These are phyloP conservation scores for Euura lappo DNA, from an alignment of 1,140 invertebrate genomes.

Conservation along the genomic window DNA sequence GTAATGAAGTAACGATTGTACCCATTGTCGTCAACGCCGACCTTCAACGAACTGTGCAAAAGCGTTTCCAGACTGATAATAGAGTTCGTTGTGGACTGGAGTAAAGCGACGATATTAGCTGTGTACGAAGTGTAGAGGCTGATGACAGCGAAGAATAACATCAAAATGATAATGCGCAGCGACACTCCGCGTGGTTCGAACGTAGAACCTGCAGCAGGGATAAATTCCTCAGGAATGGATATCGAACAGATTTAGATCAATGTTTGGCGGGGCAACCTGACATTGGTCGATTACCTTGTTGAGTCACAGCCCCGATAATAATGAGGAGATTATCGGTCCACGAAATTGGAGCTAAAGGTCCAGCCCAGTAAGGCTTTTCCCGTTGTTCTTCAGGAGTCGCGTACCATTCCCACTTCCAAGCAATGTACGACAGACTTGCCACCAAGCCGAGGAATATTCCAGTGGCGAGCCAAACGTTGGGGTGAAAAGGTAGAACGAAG, in stretches of 20 bases:
- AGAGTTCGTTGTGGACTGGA: constrained; percentile 67
- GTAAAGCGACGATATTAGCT: constrained; percentile 70
- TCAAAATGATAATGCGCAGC: constrained; percentile 42
- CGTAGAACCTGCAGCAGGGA: constrained; percentile 27
- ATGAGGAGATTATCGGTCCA: constrained; percentile 44
- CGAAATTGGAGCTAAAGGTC: constrained; percentile 25
- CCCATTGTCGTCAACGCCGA: constrained; percentile 67
- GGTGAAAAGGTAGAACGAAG: constrained; percentile 67
- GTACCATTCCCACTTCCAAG: constrained; percentile 54
- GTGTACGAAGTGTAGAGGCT: constrained; percentile 68
- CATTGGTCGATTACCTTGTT: constrained; percentile 39
- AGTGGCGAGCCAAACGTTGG: constrained; percentile 65
- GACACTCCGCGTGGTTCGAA: constrained; percentile 41
- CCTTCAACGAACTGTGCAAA: constrained; percentile 64
- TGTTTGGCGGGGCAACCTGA: no score
- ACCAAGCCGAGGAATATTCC: constrained; percentile 57
- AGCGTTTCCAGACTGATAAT: constrained; percentile 66
- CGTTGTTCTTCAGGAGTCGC: constrained; percentile 19
- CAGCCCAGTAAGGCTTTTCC: not conserved
- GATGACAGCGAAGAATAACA: constrained; percentile 38
- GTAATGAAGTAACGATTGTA: constrained; percentile 70
- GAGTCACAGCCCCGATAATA: constrained; percentile 40
- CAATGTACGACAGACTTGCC: constrained; percentile 49
- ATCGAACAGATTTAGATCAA: no score
- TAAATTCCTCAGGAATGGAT: not conserved